Evolutionary conservation across 2,113 vertebrate genomes (phyloP), one percentile per base, ranked within the genome.

Genomic region (Corythornis vintsioides): DNA sequence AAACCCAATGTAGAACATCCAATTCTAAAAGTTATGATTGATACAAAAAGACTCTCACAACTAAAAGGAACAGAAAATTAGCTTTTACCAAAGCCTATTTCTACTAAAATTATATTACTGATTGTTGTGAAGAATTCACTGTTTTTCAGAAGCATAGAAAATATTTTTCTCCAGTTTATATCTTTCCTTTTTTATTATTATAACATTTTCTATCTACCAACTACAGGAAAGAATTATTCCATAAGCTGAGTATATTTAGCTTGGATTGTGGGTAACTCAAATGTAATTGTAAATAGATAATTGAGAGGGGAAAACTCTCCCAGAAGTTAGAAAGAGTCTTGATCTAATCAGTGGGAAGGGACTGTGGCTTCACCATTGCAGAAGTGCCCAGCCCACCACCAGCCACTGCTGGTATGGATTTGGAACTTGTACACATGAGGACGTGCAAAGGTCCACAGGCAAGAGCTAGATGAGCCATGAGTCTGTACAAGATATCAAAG

Each of bases 51-150:
- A 63, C 71, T 83, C 38, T 83, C 74, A 91, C n/a, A 89, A 87
- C 31, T 65, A 59, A 94, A 90, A 76, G 61, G 70, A 92, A 83
- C 28, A 94, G 65, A 89, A 96, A 92, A 93, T 71, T 33, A 91
- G 76, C 72, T 91, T 92, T 64, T 31, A 74, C 82, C 47, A 86
- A 93, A 86, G 91, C 50, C 15, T 45, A 45, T 86, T 96, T 93
- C 66, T 75, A 76, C 22, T 42, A 80, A 72, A 47, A 72, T 83
- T 48, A 76, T 77, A 75, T 80, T 43, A 50, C 29, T 71, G 88
- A 40, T 90, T 71, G 56, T 69, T 66, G 40, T 48, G 45, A 74
- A 94, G 65, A 28, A 82, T 64, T 61, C 50, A 74, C 40, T 75
- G 52, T 42, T 74, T 71, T 57, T 66, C 3, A 2, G 33, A 69